phyloP scores from a whole-genome alignment of 2,113 vertebrate genomes.

The Eudyptes chrysolophus region DNA sequence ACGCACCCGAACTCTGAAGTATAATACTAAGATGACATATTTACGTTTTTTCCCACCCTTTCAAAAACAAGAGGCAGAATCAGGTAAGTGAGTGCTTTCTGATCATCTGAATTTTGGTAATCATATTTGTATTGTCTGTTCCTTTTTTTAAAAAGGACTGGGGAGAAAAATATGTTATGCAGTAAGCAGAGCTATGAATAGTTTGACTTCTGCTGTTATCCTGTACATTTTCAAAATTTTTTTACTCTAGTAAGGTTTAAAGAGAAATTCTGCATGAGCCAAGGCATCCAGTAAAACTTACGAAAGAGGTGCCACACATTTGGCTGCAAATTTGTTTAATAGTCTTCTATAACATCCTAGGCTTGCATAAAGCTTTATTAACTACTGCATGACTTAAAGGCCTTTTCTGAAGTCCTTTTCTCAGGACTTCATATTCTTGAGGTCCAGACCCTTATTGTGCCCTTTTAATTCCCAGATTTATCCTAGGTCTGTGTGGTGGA shows the following conservation, averaged over 20 bases:
- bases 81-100: conserved; percentile 63
- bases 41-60: conserved; percentile 92
- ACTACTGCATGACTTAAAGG: neutral
- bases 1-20: conserved; percentile 84
- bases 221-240: neutral
- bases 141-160: neutral
- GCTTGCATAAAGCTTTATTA: neutral
- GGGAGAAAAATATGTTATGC: neutral
- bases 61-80: conserved; percentile 77
- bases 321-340: neutral
- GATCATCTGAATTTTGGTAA: neutral
- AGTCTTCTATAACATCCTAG: neutral
- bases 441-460: neutral
- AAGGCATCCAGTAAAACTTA: neutral
- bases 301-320: neutral
- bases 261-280: neutral
- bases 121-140: neutral
- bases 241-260: neutral
- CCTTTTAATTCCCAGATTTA: neutral
- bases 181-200: neutral
- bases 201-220: neutral
- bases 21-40: conserved; percentile 89
- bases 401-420: neutral
- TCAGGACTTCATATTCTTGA: neutral
- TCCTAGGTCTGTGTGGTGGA: neutral